Evolutionary conservation across 2,888 invertebrate genomes (phyloP).

Genomic region (Phyllotreta striolata): DNA sequence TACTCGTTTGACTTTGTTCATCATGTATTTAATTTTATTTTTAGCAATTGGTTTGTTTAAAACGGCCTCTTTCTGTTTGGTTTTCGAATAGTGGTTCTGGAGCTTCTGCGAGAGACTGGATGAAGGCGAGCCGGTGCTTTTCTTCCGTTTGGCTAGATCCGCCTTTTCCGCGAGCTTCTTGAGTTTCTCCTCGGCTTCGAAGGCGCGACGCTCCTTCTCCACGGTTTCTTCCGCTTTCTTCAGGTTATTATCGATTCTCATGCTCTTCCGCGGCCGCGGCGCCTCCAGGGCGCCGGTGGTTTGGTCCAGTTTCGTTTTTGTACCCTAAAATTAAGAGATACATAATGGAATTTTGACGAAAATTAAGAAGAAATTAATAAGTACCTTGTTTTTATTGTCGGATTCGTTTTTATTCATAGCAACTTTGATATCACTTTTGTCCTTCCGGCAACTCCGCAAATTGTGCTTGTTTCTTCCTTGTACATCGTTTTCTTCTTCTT

Average conservation of each 20-base stretch:
- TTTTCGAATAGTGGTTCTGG: conserved; percentile 54
- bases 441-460: conserved; percentile 39
- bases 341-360: no score
- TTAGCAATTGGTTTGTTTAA: conserved; percentile 59
- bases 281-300: no score
- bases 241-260: conserved; percentile 49
- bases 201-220: conserved; percentile 36
- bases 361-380: no score
- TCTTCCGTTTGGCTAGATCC: conserved; percentile 56
- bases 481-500: conserved; percentile 33
- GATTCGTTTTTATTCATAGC: conserved; percentile 27
- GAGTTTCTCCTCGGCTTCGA: conserved; percentile 45
- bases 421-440: conserved; percentile 29
- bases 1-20: conserved; percentile 35
- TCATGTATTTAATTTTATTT: conserved; percentile 54
- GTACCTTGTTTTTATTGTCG: conserved; percentile 34
- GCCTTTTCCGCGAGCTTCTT: conserved; percentile 46
- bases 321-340: conserved; percentile 14
- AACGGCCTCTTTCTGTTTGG: conserved; percentile 59
- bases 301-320: conserved; percentile 37
- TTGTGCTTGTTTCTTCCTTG: conserved; percentile 32
- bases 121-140: conserved; percentile 59
- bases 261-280: conserved; percentile 49
- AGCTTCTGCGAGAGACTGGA: conserved; percentile 57
- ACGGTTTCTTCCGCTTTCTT: conserved; percentile 41